Conservation (phyloP, 2,888 invertebrate genomes). For the Amorpha juglandis region DNA sequence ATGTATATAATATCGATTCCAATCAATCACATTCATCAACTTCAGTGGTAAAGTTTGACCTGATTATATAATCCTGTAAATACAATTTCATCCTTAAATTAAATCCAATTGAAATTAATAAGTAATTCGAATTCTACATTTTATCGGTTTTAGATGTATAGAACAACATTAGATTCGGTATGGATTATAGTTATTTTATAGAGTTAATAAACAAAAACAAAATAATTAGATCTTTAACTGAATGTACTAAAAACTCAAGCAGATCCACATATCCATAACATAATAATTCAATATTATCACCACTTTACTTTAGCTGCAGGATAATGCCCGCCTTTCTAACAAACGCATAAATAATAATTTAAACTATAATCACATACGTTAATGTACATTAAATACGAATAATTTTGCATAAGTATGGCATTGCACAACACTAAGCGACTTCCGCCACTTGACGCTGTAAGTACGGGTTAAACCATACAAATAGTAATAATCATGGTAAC, state of each 20-base stretch:
- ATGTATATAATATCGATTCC: background rate
- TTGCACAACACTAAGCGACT: conserved; percentile 7
- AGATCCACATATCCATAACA: no score
- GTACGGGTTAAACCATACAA: conserved; percentile 13
- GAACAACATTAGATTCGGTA: no score
- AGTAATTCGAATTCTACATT: no score
- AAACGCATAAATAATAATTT: background rate
- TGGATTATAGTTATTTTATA: no score
- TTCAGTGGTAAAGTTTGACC: background rate
- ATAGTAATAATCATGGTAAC: conserved; percentile 26
- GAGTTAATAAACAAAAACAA: no score
- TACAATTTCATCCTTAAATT: no score
- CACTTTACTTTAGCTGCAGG: background rate
- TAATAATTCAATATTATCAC: background rate
- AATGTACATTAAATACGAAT: conserved; percentile 16
- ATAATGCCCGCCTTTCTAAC: conserved; percentile 9
- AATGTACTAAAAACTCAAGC: no score
- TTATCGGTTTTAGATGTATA: no score
- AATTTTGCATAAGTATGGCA: conserved; percentile 17
- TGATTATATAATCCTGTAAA: background rate
- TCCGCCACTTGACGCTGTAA: conserved; percentile 16
- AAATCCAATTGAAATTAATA: no score
- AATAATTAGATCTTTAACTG: no score
- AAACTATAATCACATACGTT: background rate
- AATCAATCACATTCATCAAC: background rate